phyloP scores from a whole-genome alignment of 2,888 invertebrate genomes.

The Ephialtes manifestator region DNA sequence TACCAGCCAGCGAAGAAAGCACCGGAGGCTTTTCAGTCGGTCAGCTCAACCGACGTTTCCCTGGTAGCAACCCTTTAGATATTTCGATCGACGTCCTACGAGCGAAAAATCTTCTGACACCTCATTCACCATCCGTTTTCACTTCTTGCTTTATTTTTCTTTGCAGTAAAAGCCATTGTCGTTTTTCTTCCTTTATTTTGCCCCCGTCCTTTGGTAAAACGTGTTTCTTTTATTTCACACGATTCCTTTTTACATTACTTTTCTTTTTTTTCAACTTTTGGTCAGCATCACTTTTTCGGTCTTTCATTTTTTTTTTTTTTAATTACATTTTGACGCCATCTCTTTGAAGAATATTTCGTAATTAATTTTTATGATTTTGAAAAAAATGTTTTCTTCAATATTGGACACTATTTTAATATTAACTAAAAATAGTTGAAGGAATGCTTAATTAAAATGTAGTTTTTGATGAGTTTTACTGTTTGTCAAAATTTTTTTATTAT shows the following conservation, averaged over 20 bases:
- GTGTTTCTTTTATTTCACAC: slow-evolving; percentile 5
- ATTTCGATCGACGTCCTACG: slow-evolving; percentile 20
- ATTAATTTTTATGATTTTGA: background rate
- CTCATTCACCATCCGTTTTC: background rate
- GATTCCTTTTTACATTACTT: background rate
- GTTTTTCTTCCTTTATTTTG: background rate
- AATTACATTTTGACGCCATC: background rate
- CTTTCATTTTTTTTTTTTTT: background rate
- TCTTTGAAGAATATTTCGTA: background rate
- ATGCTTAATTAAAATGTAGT: too few relatives aligned
- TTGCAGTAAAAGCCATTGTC: slow-evolving; percentile 3
- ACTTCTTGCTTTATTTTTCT: background rate
- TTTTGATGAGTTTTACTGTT: too few relatives aligned
- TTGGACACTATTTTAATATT: background rate
- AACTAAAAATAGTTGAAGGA: too few relatives aligned
- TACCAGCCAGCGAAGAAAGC: slow-evolving; percentile 1
- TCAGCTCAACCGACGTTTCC: slow-evolving; percentile 14
- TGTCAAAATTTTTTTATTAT: too few relatives aligned
- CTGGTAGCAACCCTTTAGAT: background rate
- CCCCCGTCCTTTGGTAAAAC: background rate
- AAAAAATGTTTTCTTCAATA: background rate
- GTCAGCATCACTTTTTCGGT: background rate
- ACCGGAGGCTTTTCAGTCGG: slow-evolving; percentile 8
- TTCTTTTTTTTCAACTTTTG: background rate
- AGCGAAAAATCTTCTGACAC: slow-evolving; percentile 19